phyloP scores from a whole-genome alignment of 37 sponge, comb jelly and placozoan species.

The Halichondria panicea region DNA sequence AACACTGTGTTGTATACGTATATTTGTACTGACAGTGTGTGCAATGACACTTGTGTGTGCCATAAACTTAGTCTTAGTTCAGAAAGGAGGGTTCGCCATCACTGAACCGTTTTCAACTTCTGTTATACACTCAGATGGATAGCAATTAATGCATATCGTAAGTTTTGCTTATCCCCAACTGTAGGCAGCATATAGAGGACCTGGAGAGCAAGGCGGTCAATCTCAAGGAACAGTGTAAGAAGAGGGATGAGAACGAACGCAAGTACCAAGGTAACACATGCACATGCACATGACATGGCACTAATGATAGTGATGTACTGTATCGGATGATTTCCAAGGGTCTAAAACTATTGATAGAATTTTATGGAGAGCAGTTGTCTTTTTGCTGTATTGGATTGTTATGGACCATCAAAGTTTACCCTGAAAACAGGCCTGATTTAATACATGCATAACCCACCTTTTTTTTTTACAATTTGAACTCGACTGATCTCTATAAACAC shows the following conservation, averaged over 20 bases:
- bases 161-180: neutral
- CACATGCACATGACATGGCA: too few relatives aligned
- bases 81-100: constrained; percentile 15
- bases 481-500: too few relatives aligned
- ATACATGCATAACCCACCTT: too few relatives aligned
- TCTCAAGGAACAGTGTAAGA: constrained; percentile 66
- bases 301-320: too few relatives aligned
- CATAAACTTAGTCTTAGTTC: neutral
- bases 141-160: neutral
- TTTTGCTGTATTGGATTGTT: too few relatives aligned
- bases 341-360: too few relatives aligned
- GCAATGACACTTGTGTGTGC: neutral
- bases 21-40: neutral
- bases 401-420: too few relatives aligned
- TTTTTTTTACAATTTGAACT: too few relatives aligned
- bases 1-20: neutral
- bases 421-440: too few relatives aligned
- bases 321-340: too few relatives aligned
- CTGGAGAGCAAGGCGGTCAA: constrained; percentile 46
- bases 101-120: neutral
- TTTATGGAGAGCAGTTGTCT: too few relatives aligned
- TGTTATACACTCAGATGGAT: neutral
- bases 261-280: constrained; percentile 71
- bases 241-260: constrained; percentile 77
- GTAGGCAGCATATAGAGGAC: constrained; percentile 72